Evolutionary conservation across 1,140 invertebrate species (phyloP), one percentile per base, ranked within the genome.

Genomic region (Ips typographus): DNA sequence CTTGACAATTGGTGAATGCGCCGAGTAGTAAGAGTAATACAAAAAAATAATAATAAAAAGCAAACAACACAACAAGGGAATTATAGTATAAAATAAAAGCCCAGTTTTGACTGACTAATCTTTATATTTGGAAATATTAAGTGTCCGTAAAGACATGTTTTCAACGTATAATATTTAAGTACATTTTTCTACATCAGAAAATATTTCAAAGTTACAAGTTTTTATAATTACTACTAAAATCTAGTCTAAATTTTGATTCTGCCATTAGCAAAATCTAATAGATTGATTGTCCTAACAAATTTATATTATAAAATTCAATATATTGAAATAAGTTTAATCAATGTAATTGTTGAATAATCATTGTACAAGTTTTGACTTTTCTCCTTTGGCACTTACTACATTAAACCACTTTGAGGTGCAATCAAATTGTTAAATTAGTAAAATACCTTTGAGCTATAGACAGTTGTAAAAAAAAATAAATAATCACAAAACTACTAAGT

Each of bases 271-370:
- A 49, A 49, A 8, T 49, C 44, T 49, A 49, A 49, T 42, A 59
- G 64, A 7, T 56, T 68, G 65, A 68, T 68, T 68, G 65, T 68
- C 65, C 65, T 68, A 68, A 68, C 65, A 68, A 68, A 68, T 68
- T 57, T 68, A 22, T 68, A 47, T 60, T 68, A 68, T 68, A 60
- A 41, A 53, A 64, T 63, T 56, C 42, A 49, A 22, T 49, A 49
- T 49, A 44, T 44, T 8, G 7, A 49, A 8, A 0, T 49, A 8
- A 49, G 7, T 49, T 22, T 49, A 49, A 49, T 49, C 6, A 3
- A 49, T 6, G 22, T 22, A 22, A 22, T 22, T 22, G 22, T 22
- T 22, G 22, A 22, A 22, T 22, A 22, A 22, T 22, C 22, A 22
- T 22, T 22, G 22, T 22, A 22, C 22, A 22, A 22, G 22, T 22